Base-by-base conservation (phyloP, 2,113 vertebrate species). In the Synchiropus splendidus region DNA sequence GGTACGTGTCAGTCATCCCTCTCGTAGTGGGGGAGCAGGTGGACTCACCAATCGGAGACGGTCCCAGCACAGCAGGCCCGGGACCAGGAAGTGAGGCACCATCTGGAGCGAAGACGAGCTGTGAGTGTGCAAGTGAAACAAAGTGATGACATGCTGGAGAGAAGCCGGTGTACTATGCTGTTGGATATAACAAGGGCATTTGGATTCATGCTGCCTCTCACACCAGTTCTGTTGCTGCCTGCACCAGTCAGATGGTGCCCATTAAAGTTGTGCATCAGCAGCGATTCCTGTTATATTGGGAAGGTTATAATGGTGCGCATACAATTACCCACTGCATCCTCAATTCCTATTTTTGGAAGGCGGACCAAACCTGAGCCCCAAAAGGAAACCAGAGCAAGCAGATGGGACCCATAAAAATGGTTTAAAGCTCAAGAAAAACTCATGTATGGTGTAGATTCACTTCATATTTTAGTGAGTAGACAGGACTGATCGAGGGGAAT, bases 21-120 rank as follows among this genome's bases (percentile, higher is more conserved):
- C 32, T 17, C 42, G 55, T 45, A 45, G 67, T 5, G 32, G 61
- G 70, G 67, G 55, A 70, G 64, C 77, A 74, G 74, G 58, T 70
- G 75, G 48, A 49, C 54, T 36, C 45, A 45, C 82, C 83, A 84
- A 83, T 83, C 72, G 70, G 70, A 68, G 70, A 38, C 16, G 31
- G 70, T 74, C 80, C 75, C 78, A 64, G 75, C 70, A 70, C 81
- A 84, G 81, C 72, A 71, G 72, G 79, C 36, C 67, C 33, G 58
- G 66, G 67, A 82, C 73, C 78, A 83, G 79, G 76, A 84, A 83
- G 73, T 74, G 59, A 67, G 61, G 48, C 64, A 42, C 81, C 84
- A 86, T 86, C 79, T 86, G 82, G 79, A 82, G 66, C 27, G 62
- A 76, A 18, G 58, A 59, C 42, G 70, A 71, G 60, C 52, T 65